Conservation (phyloP, 1,140 invertebrate genomes). For the Drosophila quadrilineata region DNA sequence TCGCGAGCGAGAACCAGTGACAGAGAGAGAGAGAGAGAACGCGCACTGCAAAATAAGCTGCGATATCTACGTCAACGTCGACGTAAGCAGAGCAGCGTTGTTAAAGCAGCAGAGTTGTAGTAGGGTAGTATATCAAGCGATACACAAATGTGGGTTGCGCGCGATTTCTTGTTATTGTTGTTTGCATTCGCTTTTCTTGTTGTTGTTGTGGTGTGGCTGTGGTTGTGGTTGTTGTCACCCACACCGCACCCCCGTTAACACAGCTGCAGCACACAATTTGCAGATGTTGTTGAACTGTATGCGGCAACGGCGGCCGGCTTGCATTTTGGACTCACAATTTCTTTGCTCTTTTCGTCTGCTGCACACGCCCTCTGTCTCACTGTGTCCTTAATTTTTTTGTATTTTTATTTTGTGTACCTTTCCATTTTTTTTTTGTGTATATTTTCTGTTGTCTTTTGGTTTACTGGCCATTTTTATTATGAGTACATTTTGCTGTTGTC, state of each 20-base stretch:
- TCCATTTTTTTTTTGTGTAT: constrained; percentile 19
- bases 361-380: no score
- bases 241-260: constrained; percentile 20
- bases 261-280: constrained; percentile 45
- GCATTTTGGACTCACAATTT: constrained; percentile 61
- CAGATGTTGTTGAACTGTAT: constrained; percentile 75
- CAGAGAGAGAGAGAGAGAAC: constrained; percentile 2
- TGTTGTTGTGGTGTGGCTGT: constrained; percentile 17
- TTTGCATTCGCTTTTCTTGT: constrained; percentile 11
- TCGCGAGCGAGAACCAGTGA: background rate
- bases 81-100: constrained; percentile 9
- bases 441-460: constrained; percentile 21
- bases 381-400: constrained; percentile 1
- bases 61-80: background rate
- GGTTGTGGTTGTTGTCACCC: constrained; percentile 27
- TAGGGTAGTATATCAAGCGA: constrained; percentile 74
- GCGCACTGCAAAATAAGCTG: constrained; percentile 3
- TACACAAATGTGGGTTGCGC: constrained; percentile 73
- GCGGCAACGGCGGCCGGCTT: constrained; percentile 65
- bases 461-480: constrained; percentile 52
- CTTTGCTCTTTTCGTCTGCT: constrained; percentile 15
- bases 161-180: constrained; percentile 22
- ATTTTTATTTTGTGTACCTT: constrained; percentile 13
- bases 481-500: constrained; percentile 51
- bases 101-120: constrained; percentile 50